Percentiles rank a stretch among this genome's conserved stretches.
These are phyloP conservation scores for Darevskia nairensis DNA, from an alignment of 2,797 vertebrate species.

Conservation along the genomic window DNA sequence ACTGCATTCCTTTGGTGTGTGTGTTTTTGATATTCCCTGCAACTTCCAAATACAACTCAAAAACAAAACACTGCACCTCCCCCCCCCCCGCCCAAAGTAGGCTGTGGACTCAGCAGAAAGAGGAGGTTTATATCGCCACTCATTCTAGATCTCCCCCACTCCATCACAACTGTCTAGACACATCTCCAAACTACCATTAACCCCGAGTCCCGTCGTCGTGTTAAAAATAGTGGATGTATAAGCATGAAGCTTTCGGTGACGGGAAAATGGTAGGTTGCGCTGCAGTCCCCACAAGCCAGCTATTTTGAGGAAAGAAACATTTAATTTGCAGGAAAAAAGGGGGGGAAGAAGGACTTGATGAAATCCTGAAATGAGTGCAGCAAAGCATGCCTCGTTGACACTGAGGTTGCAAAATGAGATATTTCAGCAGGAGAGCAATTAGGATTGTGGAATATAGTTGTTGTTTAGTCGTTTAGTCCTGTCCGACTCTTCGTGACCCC, in stretches of 20 bases:
- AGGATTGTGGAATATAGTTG: too few relatives aligned
- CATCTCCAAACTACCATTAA: slow-evolving; percentile 74
- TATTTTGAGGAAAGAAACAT: slow-evolving; percentile 54
- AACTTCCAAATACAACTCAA: slow-evolving; percentile 63
- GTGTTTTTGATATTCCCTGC: slow-evolving; percentile 55
- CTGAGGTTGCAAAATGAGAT: too few relatives aligned
- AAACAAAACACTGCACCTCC: slow-evolving; percentile 44
- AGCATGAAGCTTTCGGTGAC: slow-evolving; percentile 65
- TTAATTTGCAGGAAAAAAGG: slow-evolving; percentile 50
- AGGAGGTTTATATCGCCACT: slow-evolving; percentile 76
- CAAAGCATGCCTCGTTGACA: not conserved
- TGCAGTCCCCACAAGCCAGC: slow-evolving; percentile 59
- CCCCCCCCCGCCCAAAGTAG: too few relatives aligned
- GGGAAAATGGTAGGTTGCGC: slow-evolving; percentile 72
- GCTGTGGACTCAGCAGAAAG: slow-evolving; percentile 39
- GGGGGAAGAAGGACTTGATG: slow-evolving; percentile 23
- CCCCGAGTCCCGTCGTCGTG: slow-evolving; percentile 73
- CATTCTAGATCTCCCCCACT: slow-evolving; percentile 76
- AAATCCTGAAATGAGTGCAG: not conserved
- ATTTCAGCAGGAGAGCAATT: too few relatives aligned
- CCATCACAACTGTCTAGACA: slow-evolving; percentile 82
- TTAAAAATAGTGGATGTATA: slow-evolving; percentile 79
- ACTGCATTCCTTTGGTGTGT: slow-evolving; percentile 31
- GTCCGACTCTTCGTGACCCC: too few relatives aligned
- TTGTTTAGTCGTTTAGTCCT: too few relatives aligned